Evolutionary conservation across 2,113 vertebrate species (phyloP).

Genomic region (Chitala chitala): DNA sequence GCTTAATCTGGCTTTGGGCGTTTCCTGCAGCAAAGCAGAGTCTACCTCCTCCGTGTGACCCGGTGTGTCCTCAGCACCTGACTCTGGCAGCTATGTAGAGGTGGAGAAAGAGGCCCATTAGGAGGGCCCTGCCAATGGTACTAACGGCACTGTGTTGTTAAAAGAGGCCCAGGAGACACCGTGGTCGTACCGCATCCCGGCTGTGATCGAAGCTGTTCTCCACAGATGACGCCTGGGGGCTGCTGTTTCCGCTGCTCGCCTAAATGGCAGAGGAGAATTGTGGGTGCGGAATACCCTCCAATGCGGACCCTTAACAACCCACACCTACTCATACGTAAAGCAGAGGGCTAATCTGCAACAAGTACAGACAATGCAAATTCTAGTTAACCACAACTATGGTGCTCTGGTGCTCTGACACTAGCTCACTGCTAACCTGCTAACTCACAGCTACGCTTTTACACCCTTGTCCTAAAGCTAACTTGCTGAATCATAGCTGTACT

Average conservation of each 20-base stretch:
- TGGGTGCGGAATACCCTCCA: no score
- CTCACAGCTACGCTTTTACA: not conserved
- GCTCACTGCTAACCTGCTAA: not conserved
- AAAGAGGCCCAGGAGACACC: not conserved
- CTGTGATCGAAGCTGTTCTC: constrained; percentile 36
- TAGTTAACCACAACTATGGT: not conserved
- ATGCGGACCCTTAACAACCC: not conserved
- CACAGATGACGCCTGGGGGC: constrained; percentile 32
- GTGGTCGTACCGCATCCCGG: constrained; percentile 47
- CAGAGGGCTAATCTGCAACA: not conserved
- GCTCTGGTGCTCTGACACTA: not conserved
- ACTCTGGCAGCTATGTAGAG: constrained; percentile 49
- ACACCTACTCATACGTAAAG: not conserved
- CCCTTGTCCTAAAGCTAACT: no score
- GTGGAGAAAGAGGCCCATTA: not conserved
- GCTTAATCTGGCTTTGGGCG: not conserved
- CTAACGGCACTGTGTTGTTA: not conserved
- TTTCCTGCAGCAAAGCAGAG: not conserved
- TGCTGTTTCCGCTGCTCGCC: constrained; percentile 42
- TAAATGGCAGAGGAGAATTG: constrained; percentile 34
- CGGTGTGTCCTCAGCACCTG: constrained; percentile 45
- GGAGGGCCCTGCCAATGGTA: not conserved
- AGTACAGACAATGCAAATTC: not conserved
- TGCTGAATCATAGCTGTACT: not conserved
- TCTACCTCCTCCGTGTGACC: not conserved